Evolutionary conservation across 2,888 invertebrate species (phyloP), one percentile per base, ranked within the genome.

Genomic region (Dasysyrphus albostriatus): DNA sequence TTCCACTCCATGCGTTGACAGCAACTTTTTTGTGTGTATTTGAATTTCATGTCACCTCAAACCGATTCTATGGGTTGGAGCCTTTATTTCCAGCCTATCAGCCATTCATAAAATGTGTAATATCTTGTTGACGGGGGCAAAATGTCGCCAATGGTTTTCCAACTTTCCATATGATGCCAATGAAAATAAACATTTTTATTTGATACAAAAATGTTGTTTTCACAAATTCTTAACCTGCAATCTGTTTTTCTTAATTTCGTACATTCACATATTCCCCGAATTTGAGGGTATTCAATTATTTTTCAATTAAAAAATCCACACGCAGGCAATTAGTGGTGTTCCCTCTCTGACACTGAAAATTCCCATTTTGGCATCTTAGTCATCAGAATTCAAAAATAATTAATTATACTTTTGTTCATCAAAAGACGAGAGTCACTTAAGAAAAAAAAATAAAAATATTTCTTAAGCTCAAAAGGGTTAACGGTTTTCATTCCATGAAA

Each of bases 381-480:
- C 83, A 83, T 73, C 47, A 7, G 14, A 54, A 54, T 29, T 54
- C 29, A 39, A 65, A 47, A 42, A 37, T 16, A 69, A 63, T 63
- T 63, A 63, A 63, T 63, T 75, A 54, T 67, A 76, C 72, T 82
- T 67, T 82, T 67, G 37, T 8, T 51, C 70, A 65, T 29, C 54
- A 24, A 65, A 59, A 32, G 58, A 34, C 12, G 42, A 73, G 34
- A 73, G 37, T 58, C 65, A 72, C 39, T 70, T 70, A 14, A 58
- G 70, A 83, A 79, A 70, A 63, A 83, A 75, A 56, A n/a, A 56
- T 16, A 58, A 2, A 34, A 34, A 16, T n/a, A 32, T 8, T 19
- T 24, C 12, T 16, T 10, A 32, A 84, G 83, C 75, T 80, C 80
- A 75, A 70, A 79, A 58, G 83, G 83, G 83, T 84, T 80, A 84